Evolutionary conservation across 2,797 vertebrate species (phyloP).

Genomic region (Picus viridis): DNA sequence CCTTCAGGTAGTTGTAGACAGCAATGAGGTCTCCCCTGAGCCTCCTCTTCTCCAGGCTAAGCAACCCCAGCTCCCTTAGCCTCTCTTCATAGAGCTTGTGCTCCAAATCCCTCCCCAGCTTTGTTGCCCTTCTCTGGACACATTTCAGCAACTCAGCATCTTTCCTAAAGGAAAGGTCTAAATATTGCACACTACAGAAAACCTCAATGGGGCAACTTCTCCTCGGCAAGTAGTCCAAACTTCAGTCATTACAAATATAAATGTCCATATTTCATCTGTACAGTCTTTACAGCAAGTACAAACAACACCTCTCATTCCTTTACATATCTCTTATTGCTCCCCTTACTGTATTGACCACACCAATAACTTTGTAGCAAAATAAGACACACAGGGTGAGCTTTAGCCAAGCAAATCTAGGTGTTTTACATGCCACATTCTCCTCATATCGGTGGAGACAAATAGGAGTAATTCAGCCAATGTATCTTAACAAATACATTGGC

Average conservation of each 20-base stretch:
- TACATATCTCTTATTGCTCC: fast-evolving
- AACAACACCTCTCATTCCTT: neutral
- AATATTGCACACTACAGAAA: neutral
- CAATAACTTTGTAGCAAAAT: neutral
- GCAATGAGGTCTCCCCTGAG: too few species aligned
- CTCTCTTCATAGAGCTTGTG: too few species aligned
- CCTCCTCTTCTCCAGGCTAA: too few species aligned
- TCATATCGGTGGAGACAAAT: neutral
- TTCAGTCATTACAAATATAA: neutral
- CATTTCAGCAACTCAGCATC: too few species aligned
- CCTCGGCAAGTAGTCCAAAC: neutral
- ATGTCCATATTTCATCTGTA: neutral
- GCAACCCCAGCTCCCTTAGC: too few species aligned
- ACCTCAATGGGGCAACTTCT: neutral
- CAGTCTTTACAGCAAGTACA: neutral
- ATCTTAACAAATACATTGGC: neutral
- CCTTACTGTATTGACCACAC: neutral
- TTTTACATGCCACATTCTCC: neutral
- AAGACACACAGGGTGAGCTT: fast-evolving
- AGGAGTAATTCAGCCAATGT: neutral
- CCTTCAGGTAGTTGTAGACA: too few species aligned
- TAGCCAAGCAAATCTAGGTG: neutral
- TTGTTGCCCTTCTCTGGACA: too few species aligned
- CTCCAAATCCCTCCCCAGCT: too few species aligned
- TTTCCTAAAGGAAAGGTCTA: neutral